Percentiles rank a stretch among this genome's conserved stretches.
Evolutionary conservation across 2,797 vertebrate genomes (phyloP).

Genomic region (Rhadinocentrus ornatus): DNA sequence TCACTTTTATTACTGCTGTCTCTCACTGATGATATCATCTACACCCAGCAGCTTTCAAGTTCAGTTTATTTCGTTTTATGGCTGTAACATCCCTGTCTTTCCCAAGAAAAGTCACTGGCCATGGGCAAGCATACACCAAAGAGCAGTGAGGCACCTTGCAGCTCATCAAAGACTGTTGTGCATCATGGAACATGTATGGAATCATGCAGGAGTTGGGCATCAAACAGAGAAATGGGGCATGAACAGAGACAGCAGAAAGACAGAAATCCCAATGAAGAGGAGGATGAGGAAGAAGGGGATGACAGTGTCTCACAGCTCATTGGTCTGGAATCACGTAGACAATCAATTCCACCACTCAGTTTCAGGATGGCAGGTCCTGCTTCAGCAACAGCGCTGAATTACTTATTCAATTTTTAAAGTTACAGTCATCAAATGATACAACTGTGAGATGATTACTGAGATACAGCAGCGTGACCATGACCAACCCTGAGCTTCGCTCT

Average conservation of each 20-base stretch:
- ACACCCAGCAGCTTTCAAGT: slow-evolving; percentile 63
- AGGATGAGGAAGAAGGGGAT: slow-evolving; percentile 17
- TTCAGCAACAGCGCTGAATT: slow-evolving; percentile 14
- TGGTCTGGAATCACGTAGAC: slow-evolving; percentile 68
- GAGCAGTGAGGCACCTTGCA: slow-evolving; percentile 33
- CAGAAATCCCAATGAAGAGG: slow-evolving; percentile 53
- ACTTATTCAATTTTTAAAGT: slow-evolving; percentile 15
- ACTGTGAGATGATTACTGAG: not conserved
- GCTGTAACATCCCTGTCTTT: slow-evolving; percentile 42
- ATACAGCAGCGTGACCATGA: too few species aligned
- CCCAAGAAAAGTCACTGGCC: slow-evolving; percentile 50
- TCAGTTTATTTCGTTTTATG: slow-evolving; percentile 65
- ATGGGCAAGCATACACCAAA: slow-evolving; percentile 25
- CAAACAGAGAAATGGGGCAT: slow-evolving; percentile 36
- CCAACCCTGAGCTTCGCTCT: not conserved
- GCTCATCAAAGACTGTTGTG: slow-evolving; percentile 35
- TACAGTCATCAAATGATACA: slow-evolving; percentile 15
- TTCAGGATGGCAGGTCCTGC: slow-evolving; percentile 43
- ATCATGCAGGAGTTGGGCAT: slow-evolving; percentile 13
- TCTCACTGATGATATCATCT: slow-evolving; percentile 71
- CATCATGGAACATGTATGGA: slow-evolving; percentile 42
- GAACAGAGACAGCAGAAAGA: slow-evolving; percentile 45
- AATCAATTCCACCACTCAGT: slow-evolving; percentile 68
- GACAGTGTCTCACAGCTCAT: slow-evolving; percentile 62
- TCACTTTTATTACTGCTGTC: slow-evolving; percentile 69